Evolutionary conservation across 2,113 vertebrate genomes (phyloP).

Genomic region (Dromiciops gliroides): DNA sequence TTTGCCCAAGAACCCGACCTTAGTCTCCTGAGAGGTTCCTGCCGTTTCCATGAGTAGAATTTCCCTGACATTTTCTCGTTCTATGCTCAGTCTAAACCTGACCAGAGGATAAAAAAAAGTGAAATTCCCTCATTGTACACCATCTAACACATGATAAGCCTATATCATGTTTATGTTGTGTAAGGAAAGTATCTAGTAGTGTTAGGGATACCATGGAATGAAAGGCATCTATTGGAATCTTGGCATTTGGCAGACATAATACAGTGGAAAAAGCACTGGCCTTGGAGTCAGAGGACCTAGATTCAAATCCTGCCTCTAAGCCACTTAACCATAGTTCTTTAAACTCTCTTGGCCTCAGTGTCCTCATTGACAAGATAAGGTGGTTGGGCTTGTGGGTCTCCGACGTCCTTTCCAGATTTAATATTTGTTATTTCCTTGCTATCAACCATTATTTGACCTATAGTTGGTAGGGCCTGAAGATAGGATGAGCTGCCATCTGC

Average conservation of each 20-base stretch:
- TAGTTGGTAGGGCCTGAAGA: not conserved
- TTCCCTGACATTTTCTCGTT: not conserved
- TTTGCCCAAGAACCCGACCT: not conserved
- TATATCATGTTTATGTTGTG: not conserved
- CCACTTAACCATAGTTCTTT: not conserved
- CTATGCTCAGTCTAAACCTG: not conserved
- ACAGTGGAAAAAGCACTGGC: not conserved
- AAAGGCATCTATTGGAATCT: slow-evolving; percentile 1
- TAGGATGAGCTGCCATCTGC: not conserved
- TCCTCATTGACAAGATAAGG: not conserved
- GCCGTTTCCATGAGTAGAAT: not conserved
- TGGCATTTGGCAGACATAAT: not conserved
- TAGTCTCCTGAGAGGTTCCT: not conserved
- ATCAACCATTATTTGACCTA: not conserved
- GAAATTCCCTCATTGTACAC: not conserved
- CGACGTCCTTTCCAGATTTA: not conserved
- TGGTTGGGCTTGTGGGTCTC: not conserved
- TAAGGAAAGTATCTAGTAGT: slow-evolving; percentile 17
- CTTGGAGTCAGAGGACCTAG: not conserved
- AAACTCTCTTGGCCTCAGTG: not conserved
- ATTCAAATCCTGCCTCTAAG: not conserved
- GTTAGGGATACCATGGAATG: not conserved
- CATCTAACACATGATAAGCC: not conserved
- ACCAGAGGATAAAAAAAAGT: not conserved
- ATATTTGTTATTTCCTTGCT: not conserved